phyloP scores from a whole-genome alignment of 2,113 vertebrate species.

The Leucopsar rothschildi region DNA sequence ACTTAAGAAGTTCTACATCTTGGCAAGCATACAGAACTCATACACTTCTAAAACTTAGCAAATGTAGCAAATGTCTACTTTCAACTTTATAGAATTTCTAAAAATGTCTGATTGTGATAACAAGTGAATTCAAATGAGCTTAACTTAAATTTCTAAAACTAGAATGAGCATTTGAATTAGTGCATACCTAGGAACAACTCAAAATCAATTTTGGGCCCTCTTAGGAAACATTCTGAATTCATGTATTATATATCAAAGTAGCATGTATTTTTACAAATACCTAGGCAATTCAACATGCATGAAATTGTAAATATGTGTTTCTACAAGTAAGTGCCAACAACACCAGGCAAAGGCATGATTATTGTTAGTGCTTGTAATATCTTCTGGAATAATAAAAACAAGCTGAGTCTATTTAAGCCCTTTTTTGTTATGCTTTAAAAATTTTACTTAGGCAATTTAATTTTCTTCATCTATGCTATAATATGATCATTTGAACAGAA shows the following conservation, averaged over 20 bases:
- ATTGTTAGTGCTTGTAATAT: background rate
- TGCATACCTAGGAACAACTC: background rate
- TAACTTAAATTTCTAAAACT: background rate
- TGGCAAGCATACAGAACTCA: background rate
- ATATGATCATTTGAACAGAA: background rate
- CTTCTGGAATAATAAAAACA: background rate
- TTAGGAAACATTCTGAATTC: background rate
- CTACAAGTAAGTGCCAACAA: background rate
- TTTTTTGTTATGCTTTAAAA: background rate
- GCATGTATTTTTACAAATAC: background rate
- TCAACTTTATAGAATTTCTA: background rate
- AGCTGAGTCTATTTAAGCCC: background rate
- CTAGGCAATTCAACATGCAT: background rate
- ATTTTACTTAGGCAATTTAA: background rate
- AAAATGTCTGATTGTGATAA: background rate
- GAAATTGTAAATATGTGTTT: background rate
- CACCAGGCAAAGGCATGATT: background rate
- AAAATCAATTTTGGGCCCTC: background rate
- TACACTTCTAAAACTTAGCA: background rate
- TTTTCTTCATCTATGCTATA: background rate
- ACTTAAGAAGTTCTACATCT: background rate
- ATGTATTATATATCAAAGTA: background rate
- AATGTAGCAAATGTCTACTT: constrained; percentile 5
- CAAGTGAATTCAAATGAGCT: background rate
- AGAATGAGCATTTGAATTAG: background rate